These are phyloP conservation scores for Myrmophylax atrothorax DNA, from an alignment of 2,113 vertebrate species.

Conservation along the genomic window DNA sequence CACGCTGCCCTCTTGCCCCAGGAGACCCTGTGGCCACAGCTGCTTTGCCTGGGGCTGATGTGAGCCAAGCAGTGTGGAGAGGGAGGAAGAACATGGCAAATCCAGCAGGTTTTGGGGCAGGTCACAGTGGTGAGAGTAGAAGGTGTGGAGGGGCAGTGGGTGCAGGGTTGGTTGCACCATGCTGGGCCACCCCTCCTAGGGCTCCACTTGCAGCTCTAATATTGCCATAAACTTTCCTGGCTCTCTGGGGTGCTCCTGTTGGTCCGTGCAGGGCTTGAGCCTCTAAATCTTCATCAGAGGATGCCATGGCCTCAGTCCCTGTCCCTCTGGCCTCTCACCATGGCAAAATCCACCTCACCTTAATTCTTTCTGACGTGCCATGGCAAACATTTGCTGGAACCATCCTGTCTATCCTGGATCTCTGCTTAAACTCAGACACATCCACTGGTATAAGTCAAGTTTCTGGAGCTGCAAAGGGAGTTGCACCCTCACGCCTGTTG, in stretches of 20 bases:
- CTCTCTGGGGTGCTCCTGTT: not conserved
- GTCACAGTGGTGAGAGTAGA: fast-evolving
- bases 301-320: not conserved
- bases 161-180: fast-evolving
- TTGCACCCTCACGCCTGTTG: not conserved
- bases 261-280: not conserved
- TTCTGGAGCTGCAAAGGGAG: not conserved
- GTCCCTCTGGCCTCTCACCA: not conserved
- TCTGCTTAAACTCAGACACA: not conserved
- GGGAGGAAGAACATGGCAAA: not conserved
- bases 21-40: not conserved
- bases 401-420: not conserved
- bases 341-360: not conserved
- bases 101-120: not conserved
- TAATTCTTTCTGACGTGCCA: not conserved
- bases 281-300: not conserved
- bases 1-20: not conserved
- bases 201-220: not conserved
- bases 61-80: fast-evolving
- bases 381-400: not conserved
- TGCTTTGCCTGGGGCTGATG: not conserved
- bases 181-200: fast-evolving
- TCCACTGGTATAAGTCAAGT: not conserved
- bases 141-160: not conserved
- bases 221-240: not conserved